Evolutionary conservation across 2,888 invertebrate genomes (phyloP), one percentile per base, ranked within the genome.

Genomic region (Thera britannica): DNA sequence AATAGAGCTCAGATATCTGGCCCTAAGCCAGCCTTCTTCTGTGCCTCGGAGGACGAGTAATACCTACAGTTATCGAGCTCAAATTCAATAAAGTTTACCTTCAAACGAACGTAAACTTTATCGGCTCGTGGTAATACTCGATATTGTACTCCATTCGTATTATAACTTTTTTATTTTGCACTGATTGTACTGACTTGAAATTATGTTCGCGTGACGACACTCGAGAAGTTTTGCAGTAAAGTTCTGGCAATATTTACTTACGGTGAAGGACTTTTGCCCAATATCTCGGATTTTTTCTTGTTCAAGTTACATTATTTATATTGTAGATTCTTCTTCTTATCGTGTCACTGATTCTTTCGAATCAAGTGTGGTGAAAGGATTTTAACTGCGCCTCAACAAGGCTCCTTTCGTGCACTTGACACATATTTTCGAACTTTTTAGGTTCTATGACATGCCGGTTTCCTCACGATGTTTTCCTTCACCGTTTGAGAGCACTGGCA

Each of bases 11-110:
- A 62, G 69, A 64, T 71, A 63, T 70, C 74, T 79, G 79, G 79
- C 77, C 72, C 46, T 62, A 67, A 74, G 79, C 79, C 77, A 79
- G 76, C 72, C 72, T 64, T 67, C 71, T 65, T 67, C 72, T 65
- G 57, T 67, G 65, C 62, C 68, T 71, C 59, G 58, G 56, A 72
- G 68, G 55, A 62, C 44, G 58, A 52, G 52, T 72, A 71, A 74
- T 71, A 46, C 55, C 55, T 62, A 57, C 62, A 64, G 72, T 73
- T 73, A 75, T 73, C 67, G 72, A 73, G 68, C 72, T 67, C 61
- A 67, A 73, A 72, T 77, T 74, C 72, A 72, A 74, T 75, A 73
- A 77, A 75, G 62, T 72, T 72, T 70, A 67, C 69, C 63, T 72
- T 71, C 68, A 65, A 72, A 59, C 58, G 58, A 71, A 59, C 59